Evolutionary conservation across 2,113 vertebrate species (phyloP).

Genomic region (Artemisiospiza belli): DNA sequence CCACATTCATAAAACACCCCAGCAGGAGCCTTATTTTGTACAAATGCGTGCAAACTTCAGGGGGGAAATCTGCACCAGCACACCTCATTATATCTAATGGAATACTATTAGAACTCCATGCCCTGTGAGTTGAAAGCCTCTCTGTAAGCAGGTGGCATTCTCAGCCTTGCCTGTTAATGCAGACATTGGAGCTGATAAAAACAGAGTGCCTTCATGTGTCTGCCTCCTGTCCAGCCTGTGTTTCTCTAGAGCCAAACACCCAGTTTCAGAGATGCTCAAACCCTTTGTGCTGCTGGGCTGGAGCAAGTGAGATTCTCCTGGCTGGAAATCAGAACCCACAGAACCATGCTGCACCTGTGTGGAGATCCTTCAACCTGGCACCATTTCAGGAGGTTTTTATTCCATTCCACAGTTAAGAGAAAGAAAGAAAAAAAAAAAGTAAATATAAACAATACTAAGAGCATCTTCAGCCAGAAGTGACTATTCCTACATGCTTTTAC

Average conservation of each 20-base stretch:
- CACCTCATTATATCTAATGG: constrained; percentile 25
- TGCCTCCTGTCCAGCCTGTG: not conserved
- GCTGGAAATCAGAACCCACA: not conserved
- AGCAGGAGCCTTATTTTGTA: constrained; percentile 26
- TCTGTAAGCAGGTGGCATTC: constrained; percentile 44
- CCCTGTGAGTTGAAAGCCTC: not conserved
- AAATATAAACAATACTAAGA: not conserved
- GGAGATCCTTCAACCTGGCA: not conserved
- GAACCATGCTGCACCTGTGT: not conserved
- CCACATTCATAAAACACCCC: not conserved
- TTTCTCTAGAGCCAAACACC: not conserved
- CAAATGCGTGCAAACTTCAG: not conserved
- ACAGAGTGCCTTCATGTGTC: not conserved
- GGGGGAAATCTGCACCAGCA: not conserved
- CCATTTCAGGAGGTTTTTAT: not conserved
- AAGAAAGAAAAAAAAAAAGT: not conserved
- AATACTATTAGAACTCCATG: constrained; percentile 17
- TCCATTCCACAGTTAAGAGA: not conserved
- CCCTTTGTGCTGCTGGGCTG: not conserved
- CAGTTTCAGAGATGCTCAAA: rapidly evolving
- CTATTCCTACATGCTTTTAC: not conserved
- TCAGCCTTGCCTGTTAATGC: not conserved
- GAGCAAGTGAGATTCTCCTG: not conserved
- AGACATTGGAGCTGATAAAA: not conserved
- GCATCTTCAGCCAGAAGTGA: not conserved